A percentile compares a stretch with the other conserved stretches of the same genome.
phyloP scores from a whole-genome alignment of 2,797 vertebrate species.

The Chaetophractus vellerosus region DNA sequence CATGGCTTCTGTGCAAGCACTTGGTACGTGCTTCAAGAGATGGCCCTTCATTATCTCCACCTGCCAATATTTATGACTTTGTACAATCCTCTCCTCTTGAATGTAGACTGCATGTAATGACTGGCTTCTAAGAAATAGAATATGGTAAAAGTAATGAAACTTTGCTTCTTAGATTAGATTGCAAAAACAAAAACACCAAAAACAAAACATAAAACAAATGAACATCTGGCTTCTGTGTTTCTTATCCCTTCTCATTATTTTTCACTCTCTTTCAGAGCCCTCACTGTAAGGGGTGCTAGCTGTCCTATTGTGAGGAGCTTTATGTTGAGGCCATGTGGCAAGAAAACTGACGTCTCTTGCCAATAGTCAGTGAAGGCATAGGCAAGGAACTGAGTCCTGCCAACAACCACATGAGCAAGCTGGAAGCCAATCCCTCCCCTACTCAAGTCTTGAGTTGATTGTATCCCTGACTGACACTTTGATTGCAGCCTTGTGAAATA shows the following conservation, averaged over 20 bases:
- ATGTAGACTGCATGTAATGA: too few species aligned
- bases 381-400: background rate
- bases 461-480: too few species aligned
- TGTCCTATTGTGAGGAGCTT: background rate
- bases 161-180: background rate
- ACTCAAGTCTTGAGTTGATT: background rate
- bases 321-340: background rate
- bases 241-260: background rate
- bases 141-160: background rate
- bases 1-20: too few species aligned
- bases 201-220: background rate
- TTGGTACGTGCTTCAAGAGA: too few species aligned
- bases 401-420: too few species aligned
- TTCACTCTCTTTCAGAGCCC: background rate
- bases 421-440: background rate
- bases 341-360: background rate
- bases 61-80: too few species aligned
- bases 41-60: too few species aligned
- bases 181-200: too few species aligned
- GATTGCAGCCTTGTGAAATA: background rate
- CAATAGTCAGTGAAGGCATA: background rate
- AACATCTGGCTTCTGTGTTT: background rate
- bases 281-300: background rate
- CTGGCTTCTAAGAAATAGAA: background rate
- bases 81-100: too few species aligned